Evolutionary conservation across 2,113 vertebrate species (phyloP).

Genomic region (Ibidorhyncha struthersii): DNA sequence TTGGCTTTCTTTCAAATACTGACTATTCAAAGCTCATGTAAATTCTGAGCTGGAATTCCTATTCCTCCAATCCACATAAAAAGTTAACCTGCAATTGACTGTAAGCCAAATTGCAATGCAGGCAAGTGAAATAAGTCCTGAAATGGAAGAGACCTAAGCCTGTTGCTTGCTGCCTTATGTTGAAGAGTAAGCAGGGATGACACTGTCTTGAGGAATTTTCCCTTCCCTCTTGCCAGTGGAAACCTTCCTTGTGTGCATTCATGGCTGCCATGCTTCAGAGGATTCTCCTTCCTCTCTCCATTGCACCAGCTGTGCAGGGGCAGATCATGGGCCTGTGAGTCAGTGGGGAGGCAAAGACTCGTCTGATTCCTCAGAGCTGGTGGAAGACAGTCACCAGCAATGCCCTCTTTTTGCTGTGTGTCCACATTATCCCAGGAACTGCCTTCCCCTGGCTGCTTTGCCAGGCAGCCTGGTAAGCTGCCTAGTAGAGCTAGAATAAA

Average conservation of each 20-base stretch:
- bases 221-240: neutral
- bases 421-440: neutral
- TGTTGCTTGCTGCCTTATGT: neutral
- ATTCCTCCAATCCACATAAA: neutral
- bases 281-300: neutral
- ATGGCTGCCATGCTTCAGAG: neutral
- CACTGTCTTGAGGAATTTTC: neutral
- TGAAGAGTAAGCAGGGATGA: neutral
- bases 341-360: fast-evolving
- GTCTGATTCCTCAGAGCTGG: neutral
- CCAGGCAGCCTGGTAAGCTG: neutral
- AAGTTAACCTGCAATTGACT: neutral
- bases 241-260: fast-evolving
- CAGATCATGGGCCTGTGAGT: neutral
- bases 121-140: neutral
- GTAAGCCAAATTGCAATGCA: neutral
- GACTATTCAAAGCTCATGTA: neutral
- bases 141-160: neutral
- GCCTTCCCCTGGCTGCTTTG: neutral
- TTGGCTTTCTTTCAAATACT: neutral
- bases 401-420: neutral
- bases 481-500: neutral
- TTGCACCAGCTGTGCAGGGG: fast-evolving
- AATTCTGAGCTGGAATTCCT: neutral
- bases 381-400: neutral